Conservation (phyloP, 2,888 invertebrate genomes). For the Eretmocerus hayati region DNA sequence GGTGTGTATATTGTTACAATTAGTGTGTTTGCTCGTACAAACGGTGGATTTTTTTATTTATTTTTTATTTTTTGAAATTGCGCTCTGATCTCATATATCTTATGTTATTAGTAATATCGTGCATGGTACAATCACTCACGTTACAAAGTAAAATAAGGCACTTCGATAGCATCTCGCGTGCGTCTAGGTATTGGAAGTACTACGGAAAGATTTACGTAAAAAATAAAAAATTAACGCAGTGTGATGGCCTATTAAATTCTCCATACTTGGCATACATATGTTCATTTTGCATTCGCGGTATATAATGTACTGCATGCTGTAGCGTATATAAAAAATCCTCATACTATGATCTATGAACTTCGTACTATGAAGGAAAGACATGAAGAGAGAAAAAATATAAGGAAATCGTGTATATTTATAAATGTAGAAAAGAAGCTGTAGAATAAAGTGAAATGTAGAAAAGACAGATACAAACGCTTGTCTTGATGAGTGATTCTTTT, state of each 20-base stretch:
- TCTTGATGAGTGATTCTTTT: constrained; percentile 19
- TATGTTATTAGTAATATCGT: no score
- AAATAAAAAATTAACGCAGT: constrained; percentile 1
- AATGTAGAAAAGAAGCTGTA: background rate
- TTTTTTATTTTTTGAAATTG: no score
- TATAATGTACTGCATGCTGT: constrained; percentile 17
- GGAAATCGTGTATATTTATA: constrained; percentile 12
- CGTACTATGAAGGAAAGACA: constrained; percentile 13
- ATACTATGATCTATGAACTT: no score
- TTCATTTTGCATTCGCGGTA: constrained; percentile 19
- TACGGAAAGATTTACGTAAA: background rate
- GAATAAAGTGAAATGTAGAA: constrained; percentile 11
- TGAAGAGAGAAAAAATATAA: constrained; percentile 18
- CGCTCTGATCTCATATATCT: no score
- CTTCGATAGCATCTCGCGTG: no score
- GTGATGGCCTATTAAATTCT: constrained; percentile 15
- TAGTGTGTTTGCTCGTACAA: no score
- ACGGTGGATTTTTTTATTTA: no score
- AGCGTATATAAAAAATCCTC: constrained; percentile 16
- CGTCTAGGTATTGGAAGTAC: no score
- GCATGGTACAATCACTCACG: no score
- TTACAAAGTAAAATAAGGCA: no score
- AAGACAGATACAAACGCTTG: constrained; percentile 19
- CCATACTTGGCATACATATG: constrained; percentile 15
- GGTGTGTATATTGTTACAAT: no score